Conservation (phyloP, 2,797 vertebrate species). For the Muraenolepis orangiensis region DNA sequence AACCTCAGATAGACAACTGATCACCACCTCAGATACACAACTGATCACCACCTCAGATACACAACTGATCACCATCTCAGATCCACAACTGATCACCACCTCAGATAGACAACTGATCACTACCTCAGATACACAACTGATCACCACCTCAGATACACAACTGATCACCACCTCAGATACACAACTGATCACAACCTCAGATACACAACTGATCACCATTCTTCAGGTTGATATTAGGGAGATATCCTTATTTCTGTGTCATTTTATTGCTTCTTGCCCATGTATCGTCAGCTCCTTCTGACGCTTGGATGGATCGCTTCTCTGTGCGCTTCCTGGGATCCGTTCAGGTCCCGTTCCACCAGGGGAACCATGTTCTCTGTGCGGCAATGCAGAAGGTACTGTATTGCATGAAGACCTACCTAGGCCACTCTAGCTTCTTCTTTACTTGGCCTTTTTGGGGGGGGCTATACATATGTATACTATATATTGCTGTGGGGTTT, state of each 20-base stretch:
- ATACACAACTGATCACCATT: neutral
- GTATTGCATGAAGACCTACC: neutral
- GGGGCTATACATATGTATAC: no score
- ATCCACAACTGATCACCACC: neutral
- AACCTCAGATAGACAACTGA: no score
- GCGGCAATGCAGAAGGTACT: constrained; percentile 98
- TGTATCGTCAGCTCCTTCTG: constrained; percentile 46
- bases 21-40: neutral
- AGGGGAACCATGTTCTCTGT: constrained; percentile 89
- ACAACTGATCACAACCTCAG: neutral
- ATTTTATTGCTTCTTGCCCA: neutral
- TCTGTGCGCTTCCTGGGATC: constrained; percentile 90
- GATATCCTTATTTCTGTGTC: neutral
- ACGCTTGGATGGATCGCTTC: constrained; percentile 81
- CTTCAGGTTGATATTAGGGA: neutral
- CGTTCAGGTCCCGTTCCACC: constrained; percentile 91
- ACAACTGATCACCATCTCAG: neutral
- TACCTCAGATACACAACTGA: no score
- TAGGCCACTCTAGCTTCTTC: neutral
- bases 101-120: no score
- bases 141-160: no score
- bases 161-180: neutral
- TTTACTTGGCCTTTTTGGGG: no score
- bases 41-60: no score
- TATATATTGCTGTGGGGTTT: no score